phyloP scores from a whole-genome alignment of 2,888 invertebrate genomes.

The Mesorhabditis sp. region DNA sequence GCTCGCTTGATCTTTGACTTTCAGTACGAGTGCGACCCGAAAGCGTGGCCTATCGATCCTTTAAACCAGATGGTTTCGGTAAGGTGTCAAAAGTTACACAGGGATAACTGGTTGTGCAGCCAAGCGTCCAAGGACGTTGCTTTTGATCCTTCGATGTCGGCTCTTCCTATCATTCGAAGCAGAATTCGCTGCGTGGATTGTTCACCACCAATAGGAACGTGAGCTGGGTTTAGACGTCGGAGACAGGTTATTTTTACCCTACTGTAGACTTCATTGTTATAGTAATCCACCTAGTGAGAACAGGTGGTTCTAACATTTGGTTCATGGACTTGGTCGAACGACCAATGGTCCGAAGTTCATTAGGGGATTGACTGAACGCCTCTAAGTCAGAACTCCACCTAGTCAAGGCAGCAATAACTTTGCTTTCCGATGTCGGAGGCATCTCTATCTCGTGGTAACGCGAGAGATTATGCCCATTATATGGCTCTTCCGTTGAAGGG shows the following conservation, averaged over 20 bases:
- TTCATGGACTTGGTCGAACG: conserved; percentile 68
- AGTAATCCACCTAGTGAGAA: too few relatives aligned
- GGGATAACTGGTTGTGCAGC: conserved; percentile 66
- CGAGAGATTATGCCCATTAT: conserved; percentile 23
- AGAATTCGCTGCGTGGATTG: conserved; percentile 74
- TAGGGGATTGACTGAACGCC: conserved; percentile 66
- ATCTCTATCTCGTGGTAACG: conserved; percentile 27
- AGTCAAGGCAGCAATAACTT: too few relatives aligned
- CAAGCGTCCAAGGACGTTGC: conserved; percentile 61
- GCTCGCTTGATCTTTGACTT: conserved; percentile 70
- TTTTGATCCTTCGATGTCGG: conserved; percentile 68
- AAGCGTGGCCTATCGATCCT: too few relatives aligned
- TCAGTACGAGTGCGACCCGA: too few relatives aligned
- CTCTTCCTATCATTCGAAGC: too few relatives aligned
- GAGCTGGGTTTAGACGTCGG: too few relatives aligned
- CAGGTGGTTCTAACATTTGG: conserved; percentile 69
- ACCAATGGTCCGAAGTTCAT: conserved; percentile 70
- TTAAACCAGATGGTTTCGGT: conserved; percentile 62
- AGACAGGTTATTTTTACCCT: too few relatives aligned
- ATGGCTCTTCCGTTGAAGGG: conserved; percentile 18
- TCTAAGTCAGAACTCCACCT: too few relatives aligned
- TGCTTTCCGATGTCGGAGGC: conserved; percentile 67
- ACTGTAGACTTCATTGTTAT: too few relatives aligned
- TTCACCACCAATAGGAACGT: conserved; percentile 71
- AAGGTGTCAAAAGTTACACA: conserved; percentile 72